These are phyloP conservation scores for Apteryx owenii DNA, from an alignment of 2,113 vertebrate species.

Conservation along the genomic window DNA sequence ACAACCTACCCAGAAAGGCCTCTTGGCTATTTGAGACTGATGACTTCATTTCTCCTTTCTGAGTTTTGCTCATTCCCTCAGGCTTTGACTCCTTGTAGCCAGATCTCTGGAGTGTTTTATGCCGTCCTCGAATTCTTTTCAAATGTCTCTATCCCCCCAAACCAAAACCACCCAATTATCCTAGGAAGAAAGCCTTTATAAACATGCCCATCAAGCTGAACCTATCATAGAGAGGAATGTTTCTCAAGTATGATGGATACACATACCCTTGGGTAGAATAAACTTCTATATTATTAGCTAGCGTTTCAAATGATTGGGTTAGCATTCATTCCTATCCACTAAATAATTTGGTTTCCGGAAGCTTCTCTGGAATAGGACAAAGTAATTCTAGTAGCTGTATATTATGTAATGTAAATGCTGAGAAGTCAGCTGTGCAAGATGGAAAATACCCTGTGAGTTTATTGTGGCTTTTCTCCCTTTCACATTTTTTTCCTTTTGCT, in stretches of 20 bases:
- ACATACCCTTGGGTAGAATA: background rate
- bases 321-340: background rate
- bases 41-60: slow-evolving; percentile 25
- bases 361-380: slow-evolving; percentile 14
- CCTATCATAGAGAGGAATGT: background rate
- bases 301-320: slow-evolving; percentile 41
- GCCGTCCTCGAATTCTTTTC: slow-evolving; percentile 36
- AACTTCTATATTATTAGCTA: slow-evolving; percentile 36
- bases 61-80: slow-evolving; percentile 7
- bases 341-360: slow-evolving; percentile 48
- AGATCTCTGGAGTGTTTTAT: slow-evolving; percentile 20
- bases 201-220: background rate
- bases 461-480: slow-evolving; percentile 18
- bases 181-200: slow-evolving; percentile 2
- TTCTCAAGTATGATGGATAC: background rate
- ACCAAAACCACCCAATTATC: slow-evolving; percentile 13
- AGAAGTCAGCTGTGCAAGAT: background rate
- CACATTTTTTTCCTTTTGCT: slow-evolving; percentile 13
- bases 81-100: background rate
- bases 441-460: slow-evolving; percentile 32
- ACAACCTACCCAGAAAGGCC: background rate
- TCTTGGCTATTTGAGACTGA: background rate
- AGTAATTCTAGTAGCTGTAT: slow-evolving; percentile 57
- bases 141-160: slow-evolving; percentile 35
- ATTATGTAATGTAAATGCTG: slow-evolving; percentile 40